Base-by-base conservation (phyloP, 1,140 invertebrate genomes). In the Ceratosolen solmsi region DNA sequence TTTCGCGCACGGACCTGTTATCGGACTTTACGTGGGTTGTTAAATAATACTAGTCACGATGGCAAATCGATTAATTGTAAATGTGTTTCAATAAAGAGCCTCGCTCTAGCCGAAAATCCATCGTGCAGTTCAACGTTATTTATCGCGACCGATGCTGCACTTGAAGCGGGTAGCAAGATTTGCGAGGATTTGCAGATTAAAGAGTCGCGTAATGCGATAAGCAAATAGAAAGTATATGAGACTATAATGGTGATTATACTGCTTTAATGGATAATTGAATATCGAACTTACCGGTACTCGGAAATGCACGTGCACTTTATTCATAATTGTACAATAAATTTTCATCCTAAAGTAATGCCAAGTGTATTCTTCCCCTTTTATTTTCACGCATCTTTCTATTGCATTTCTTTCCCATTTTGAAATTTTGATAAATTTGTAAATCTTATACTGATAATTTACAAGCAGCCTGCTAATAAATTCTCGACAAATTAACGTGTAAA, bases 51-150 rank as follows among this genome's bases (percentile, higher is more conserved):
- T 15, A 38, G n/a, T 41, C 49, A 58, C 51, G n/a, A 8, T 58
- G 1, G 77, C 46, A 46, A 27, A 74, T 80, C 46, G 58, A 46
- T 58, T 71, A 71, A 82, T 76, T 77, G 65, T 60, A 27, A 71
- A 71, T 76, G 70, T 76, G 49, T 58, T 71, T 22, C 71, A 49
- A 75, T 74, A 7, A 65, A 74, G 51, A 25, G 36, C 60, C 11
- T 22, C 4, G 0, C 27, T 38, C n/a, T 51, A 51, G 9, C 25
- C 54, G 54, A 75, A 41, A 38, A 38, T 13, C 13, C 11, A 13
- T 20, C 0, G 13, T 1, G 36, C 56, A 30, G n/a, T 51, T 56
- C 9, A 11, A 13, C 30, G 9, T 75, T 41, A n/a, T n/a, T n/a
- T 54, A 79, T n/a, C 20, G 0, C 25, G n/a, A 56, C 41, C 51